These are phyloP conservation scores for Corvus moneduloides DNA, from an alignment of 2,113 vertebrate species.

Conservation along the genomic window DNA sequence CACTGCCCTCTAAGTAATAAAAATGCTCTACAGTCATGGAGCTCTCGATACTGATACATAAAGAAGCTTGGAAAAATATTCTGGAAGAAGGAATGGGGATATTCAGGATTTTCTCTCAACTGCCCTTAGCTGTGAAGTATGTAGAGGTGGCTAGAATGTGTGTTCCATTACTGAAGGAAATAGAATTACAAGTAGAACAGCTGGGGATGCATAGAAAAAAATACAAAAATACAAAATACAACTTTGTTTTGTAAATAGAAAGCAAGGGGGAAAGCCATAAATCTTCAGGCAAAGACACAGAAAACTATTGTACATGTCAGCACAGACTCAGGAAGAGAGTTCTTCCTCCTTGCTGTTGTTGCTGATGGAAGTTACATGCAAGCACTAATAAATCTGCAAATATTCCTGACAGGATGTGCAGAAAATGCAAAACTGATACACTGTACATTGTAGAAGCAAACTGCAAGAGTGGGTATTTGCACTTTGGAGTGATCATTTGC, in stretches of 20 bases:
- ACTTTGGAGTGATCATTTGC: background rate
- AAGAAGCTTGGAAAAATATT: background rate
- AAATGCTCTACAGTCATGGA: background rate
- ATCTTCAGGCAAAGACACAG: background rate
- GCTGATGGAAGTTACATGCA: background rate
- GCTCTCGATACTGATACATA: accelerated
- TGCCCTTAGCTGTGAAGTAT: background rate
- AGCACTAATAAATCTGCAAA: background rate
- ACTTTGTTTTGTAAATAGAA: background rate
- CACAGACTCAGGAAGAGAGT: background rate
- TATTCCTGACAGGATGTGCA: background rate
- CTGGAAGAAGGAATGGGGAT: background rate
- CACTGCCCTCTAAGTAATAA: background rate
- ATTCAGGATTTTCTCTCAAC: background rate
- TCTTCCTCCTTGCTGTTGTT: background rate
- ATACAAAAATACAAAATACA: background rate
- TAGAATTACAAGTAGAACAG: background rate
- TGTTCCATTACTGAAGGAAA: background rate
- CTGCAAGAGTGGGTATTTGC: background rate
- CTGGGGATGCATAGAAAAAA: background rate
- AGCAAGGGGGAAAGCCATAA: background rate
- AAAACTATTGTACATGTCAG: background rate
- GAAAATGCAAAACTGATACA: background rate
- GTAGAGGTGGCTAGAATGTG: background rate
- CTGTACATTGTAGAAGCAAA: background rate